Percentiles rank a stretch among this genome's conserved stretches.
These are phyloP conservation scores for Astyanax mexicanus DNA, from an alignment of 2,797 vertebrate species.

Conservation along the genomic window DNA sequence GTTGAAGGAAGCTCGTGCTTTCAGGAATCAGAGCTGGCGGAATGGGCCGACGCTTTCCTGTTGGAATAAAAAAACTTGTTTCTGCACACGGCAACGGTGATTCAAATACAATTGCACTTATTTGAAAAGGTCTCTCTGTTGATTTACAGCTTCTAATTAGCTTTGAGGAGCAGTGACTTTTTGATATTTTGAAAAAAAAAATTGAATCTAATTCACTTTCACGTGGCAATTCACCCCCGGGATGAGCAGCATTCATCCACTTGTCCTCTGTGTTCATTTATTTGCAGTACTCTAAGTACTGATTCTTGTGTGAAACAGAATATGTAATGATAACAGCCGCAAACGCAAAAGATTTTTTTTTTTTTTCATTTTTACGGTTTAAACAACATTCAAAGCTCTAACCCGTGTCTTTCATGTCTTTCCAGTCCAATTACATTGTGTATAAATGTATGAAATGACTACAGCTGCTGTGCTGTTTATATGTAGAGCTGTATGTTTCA, in stretches of 20 bases:
- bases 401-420: background rate
- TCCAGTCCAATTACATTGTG: background rate
- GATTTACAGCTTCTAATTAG: constrained; percentile 19
- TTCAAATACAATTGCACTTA: constrained; percentile 25
- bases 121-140: constrained; percentile 5
- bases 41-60: constrained; percentile 19
- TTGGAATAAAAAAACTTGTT: constrained; percentile 31
- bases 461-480: constrained; percentile 16
- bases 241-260: constrained; percentile 15
- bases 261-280: constrained; percentile 16
- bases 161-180: constrained; percentile 2
- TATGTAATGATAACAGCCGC: background rate
- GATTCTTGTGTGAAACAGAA: constrained; percentile 23
- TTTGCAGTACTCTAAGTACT: constrained; percentile 29
- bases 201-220: constrained; percentile 39
- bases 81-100: constrained; percentile 12
- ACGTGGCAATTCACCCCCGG: constrained; percentile 12
- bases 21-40: constrained; percentile 30
- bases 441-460: constrained; percentile 17
- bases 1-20: constrained; percentile 50
- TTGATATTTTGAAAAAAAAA: constrained; percentile 24
- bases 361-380: background rate
- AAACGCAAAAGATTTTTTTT: background rate
- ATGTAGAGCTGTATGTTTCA: constrained; percentile 25
- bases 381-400: constrained; percentile 4